Base-by-base conservation (phyloP, 2,797 vertebrate species). In the Enteromius mattozi region DNA sequence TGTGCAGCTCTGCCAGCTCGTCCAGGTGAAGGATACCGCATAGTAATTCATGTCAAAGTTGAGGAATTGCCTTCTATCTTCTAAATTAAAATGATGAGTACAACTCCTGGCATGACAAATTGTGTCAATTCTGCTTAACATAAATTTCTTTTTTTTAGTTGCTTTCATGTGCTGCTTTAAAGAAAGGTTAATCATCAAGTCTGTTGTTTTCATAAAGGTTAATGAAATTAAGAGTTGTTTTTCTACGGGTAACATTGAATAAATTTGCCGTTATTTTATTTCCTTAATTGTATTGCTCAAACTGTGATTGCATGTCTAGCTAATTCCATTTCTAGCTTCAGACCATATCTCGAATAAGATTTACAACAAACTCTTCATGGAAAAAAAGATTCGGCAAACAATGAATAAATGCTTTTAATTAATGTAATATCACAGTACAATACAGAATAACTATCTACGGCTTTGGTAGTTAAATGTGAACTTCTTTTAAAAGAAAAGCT, bases 21-120 rank as follows among this genome's bases (percentile, higher is more conserved):
- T 88, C 61, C 63, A 86, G 78, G 81, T 71, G 61, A 88, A 84
- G 74, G 81, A 72, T 86, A 70, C 74, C 78, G 69, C 68, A n/a
- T 59, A 77, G 63, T 87, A 85, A 86, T 75, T 87, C 68, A 68
- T 81, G 68, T 59, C 77, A 63, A 27, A 79, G 30, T 30, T 85
- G 80, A 88, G 71, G 65, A 76, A 83, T 78, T 56, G 45, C 49
- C 83, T 84, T 51, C 76, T 84, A 49, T 89, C 51, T 27, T 63
- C 35, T 40, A 82, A 83, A 87, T 82, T 69, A 77, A 86, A 84
- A 82, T 65, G 65, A 84, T 87, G 72, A 81, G 84, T 33, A 69
- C n/a, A 70, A 74, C 42, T 78, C 63, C 74, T 54, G 9, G 47
- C 56, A 85, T 84, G 68, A 66, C n/a, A 59, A 82, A 71, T 74